These are phyloP conservation scores for Platynereis dumerilii DNA, from an alignment of 2,888 invertebrate species.

Conservation along the genomic window DNA sequence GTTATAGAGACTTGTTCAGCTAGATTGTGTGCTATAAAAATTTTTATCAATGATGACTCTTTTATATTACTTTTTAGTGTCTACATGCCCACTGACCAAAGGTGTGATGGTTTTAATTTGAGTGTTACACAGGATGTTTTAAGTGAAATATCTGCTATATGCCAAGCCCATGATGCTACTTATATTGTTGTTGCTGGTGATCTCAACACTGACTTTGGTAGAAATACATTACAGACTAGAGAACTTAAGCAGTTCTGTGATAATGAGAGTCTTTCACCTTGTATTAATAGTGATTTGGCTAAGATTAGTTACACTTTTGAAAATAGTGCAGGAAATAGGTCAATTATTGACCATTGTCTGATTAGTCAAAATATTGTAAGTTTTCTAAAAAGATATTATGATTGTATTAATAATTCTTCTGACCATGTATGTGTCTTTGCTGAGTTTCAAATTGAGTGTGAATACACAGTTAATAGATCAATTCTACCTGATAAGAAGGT, in stretches of 20 bases:
- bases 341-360: neutral
- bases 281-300: neutral
- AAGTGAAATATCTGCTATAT: neutral
- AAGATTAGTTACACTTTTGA: neutral
- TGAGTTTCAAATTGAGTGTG: constrained; percentile 1
- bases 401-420: constrained; percentile 4
- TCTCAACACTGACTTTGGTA: neutral
- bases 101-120: neutral
- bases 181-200: neutral
- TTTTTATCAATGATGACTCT: neutral
- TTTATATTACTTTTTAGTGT: constrained; percentile 2
- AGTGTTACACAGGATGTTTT: neutral
- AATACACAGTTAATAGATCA: neutral
- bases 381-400: neutral
- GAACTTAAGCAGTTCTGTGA: neutral
- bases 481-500: neutral
- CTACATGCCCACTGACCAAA: constrained; percentile 2
- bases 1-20: neutral
- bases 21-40: neutral
- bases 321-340: neutral
- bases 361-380: neutral
- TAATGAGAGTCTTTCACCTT: neutral
- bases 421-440: neutral
- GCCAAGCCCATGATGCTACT: neutral
- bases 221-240: neutral